phyloP scores from a whole-genome alignment of 2,113 vertebrate genomes.

The Camelus dromedarius region DNA sequence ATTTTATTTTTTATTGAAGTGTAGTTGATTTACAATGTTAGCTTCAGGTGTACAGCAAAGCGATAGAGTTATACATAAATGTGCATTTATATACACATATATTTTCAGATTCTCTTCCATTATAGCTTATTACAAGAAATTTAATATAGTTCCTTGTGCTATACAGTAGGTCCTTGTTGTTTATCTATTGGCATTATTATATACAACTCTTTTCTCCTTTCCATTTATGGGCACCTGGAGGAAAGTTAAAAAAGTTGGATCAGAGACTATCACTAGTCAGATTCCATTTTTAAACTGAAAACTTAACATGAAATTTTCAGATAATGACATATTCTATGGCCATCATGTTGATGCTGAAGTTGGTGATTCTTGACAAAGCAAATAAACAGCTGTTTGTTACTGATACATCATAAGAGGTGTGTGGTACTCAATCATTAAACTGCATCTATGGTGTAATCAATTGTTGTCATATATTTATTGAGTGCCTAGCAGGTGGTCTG shows the following conservation, averaged over 20 bases:
- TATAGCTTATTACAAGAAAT: too few species aligned
- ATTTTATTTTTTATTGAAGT: too few species aligned
- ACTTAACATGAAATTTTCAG: not conserved
- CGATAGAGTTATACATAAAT: too few species aligned
- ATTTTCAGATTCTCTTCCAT: too few species aligned
- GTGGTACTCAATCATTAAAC: slow-evolving; percentile 49
- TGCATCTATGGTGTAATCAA: slow-evolving; percentile 62
- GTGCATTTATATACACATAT: too few species aligned
- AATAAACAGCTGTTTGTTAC: slow-evolving; percentile 54
- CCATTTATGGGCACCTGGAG: not conserved
- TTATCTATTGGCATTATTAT: not conserved
- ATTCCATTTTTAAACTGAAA: slow-evolving; percentile 14
- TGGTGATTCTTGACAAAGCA: slow-evolving; percentile 33
- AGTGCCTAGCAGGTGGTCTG: slow-evolving; percentile 4
- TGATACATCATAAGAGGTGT: not conserved
- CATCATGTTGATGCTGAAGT: slow-evolving; percentile 29
- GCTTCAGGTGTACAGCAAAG: too few species aligned
- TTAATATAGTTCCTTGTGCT: too few species aligned
- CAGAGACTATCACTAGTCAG: not conserved
- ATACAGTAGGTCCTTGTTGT: too few species aligned
- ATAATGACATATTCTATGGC: not conserved
- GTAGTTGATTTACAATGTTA: too few species aligned
- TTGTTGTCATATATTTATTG: slow-evolving; percentile 67
- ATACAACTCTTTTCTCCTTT: not conserved
- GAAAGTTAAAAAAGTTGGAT: not conserved